Evolutionary conservation across 2,888 invertebrate genomes (phyloP), one percentile per base, ranked within the genome.

Genomic region (Platycheirus albimanus): DNA sequence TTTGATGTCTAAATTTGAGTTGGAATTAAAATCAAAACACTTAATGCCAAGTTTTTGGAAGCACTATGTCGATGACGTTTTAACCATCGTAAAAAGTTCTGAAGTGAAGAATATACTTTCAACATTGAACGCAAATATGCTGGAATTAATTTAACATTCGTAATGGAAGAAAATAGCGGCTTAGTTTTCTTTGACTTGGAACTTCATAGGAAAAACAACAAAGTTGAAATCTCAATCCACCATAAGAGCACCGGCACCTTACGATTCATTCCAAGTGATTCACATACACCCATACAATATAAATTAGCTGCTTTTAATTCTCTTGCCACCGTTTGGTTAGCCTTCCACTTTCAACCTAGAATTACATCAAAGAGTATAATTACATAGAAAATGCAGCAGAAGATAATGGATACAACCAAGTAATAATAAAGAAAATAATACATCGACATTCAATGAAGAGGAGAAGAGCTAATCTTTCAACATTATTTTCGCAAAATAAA

Each of bases 191-290:
- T 38, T 13, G 38, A 33, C 7, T 4, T 33, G 8, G 30, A 33
- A 33, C 24, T 24, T 24, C 24, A 24, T 24, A 24, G 3, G 24
- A 7, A 6, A 8, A 45, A 45, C 45, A 45, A 45, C 45, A 19
- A 11, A 10, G 13, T 19, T 19, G 49, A 49, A 8, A 49, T 24
- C 13, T 10, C 10, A n/a, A 49, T 49, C 10, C 24, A 49, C n/a
- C 49, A 49, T 49, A 49, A 49, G 17, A 8, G 13, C 49, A 49
- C 49, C 1, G 13, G 17, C 49, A 49, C 49, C 49, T 49, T 49
- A 24, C 24, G 49, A 5, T 49, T 49, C 49, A 49, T 49, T 24
- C 24, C 49, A 24, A 49, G 49, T 24, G 49, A 49, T 24, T 49
- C 24, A 24, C 13, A 49, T 13, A 49, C 49, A 11, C 49, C 45